Base-by-base conservation (phyloP, 2,797 vertebrate species). In the Mormyrops boulengeri region DNA sequence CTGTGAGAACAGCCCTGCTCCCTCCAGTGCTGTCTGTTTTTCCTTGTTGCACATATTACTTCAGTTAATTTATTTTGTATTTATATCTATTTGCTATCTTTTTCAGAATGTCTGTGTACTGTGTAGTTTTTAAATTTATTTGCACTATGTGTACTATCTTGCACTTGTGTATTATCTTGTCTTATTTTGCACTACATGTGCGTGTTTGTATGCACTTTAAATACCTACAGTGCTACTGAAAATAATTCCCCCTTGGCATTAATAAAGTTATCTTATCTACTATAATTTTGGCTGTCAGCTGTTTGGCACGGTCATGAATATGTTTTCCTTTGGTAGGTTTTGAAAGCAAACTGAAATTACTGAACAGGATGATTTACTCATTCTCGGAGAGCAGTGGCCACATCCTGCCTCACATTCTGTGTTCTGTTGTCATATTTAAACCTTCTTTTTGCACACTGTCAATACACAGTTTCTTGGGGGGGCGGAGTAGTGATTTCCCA, bases 401-500 rank as follows among this genome's bases (percentile, higher is more conserved):
- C 94, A 93, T 93, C 93, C 93, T 94, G 85, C 85, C 89, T 85
- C 30, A 49, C 69, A 52, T 88, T 90, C 90, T 50, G 41, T 47
- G 44, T 8, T 19, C 69, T 12, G 52, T 88, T 85, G 66, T 73
- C 88, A 92, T 90, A 90, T 85, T 91, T 90, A 89, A 88, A 90
- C 88, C 85, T 57, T 90, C 91, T 90, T 11, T 91, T 90, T 91
- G 19, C 41, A n/a, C 73, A 47, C 62, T 55, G 47, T 73, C 8
- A 30, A 49, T 38, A 22, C 52, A 57, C 80, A 26, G 7, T 49
- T 80, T 73, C 7, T 73, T 49, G 19, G 17, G 17, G 19, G 84
- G 34, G 55, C 1, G 26, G 26, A 30, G 26, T 52, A 82, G 5
- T 57, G 60, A 53, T 90, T 92, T 92, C 91, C 92, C 91, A 92